Evolutionary conservation across 2,888 invertebrate genomes (phyloP), one percentile per base, ranked within the genome.

Genomic region (Noctuana brunneofusca): DNA sequence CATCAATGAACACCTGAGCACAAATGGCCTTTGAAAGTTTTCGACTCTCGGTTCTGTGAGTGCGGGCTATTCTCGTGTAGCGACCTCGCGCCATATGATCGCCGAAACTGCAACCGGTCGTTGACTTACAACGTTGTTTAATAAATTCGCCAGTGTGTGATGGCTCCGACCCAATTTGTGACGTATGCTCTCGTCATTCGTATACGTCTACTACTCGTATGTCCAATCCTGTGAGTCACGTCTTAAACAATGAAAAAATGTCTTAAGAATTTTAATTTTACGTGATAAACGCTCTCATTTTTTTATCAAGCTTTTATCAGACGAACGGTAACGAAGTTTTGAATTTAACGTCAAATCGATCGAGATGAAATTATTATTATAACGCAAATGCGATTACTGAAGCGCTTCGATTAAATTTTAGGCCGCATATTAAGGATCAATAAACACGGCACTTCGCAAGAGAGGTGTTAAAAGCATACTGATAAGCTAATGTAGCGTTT

Each of bases 51-150:
- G 12, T 32, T 52, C 16, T 58, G 46, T 22, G 20, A 46, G 58
- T 60, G 46, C 52, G 52, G 74, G 75, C 76, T 76, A 74, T 78
- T 75, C 74, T 71, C 77, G 85, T 82, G 80, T 83, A 76, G 80
- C 77, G 84, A 85, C 86, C 86, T 85, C 86, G 75, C 66, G 73
- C 80, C 84, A 86, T 84, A 86, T 86, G 84, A 85, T 82, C 78
- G 78, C 69, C 74, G 78, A 76, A 75, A 78, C 74, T 72, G 77
- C 76, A 70, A 71, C 68, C 78, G 88, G 87, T 86, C 88, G 75
- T 81, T 83, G 86, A 87, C 87, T 77, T 76, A 52, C 49, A 71
- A 75, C 70, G 81, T 79, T 80, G 80, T 79, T 78, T 79, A 81
- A 80, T 78, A 79, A 76, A 75, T 77, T 75, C 72, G 69, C 70